phyloP scores from a whole-genome alignment of 2,797 vertebrate species.

The Chrosomus eos region DNA sequence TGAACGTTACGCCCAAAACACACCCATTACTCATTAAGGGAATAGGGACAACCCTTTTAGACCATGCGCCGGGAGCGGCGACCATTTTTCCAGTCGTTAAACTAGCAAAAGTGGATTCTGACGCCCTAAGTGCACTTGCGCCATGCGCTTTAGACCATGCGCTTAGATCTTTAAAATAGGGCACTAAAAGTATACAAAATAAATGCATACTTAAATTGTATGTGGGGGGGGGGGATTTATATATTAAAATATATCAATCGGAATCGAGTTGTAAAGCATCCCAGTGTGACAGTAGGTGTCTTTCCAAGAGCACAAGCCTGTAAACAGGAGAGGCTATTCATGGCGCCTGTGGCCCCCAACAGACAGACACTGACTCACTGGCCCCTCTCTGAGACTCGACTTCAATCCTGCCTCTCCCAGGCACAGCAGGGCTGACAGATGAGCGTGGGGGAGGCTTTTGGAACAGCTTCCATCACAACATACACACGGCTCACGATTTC shows the following conservation, averaged over 20 bases:
- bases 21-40: too few species aligned
- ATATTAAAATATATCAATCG: neutral
- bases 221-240: too few species aligned
- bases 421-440: constrained; percentile 47
- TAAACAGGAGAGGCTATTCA: constrained; percentile 43
- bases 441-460: constrained; percentile 48
- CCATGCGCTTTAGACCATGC: too few species aligned
- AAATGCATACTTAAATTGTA: too few species aligned
- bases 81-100: too few species aligned
- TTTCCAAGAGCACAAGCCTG: constrained; percentile 9
- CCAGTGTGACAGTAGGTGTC: constrained; percentile 35
- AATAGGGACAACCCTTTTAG: too few species aligned
- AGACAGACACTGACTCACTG: constrained; percentile 51
- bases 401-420: constrained; percentile 24
- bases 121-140: too few species aligned
- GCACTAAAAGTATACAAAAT: neutral
- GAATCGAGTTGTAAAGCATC: neutral
- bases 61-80: too few species aligned
- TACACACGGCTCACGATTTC: constrained; percentile 19
- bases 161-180: too few species aligned
- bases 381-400: constrained; percentile 39
- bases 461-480: constrained; percentile 34
- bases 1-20: too few species aligned
- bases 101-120: too few species aligned
- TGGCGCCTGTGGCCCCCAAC: constrained; percentile 34